Base-by-base conservation (phyloP, 2,888 invertebrate species). In the Colletes collaris region DNA sequence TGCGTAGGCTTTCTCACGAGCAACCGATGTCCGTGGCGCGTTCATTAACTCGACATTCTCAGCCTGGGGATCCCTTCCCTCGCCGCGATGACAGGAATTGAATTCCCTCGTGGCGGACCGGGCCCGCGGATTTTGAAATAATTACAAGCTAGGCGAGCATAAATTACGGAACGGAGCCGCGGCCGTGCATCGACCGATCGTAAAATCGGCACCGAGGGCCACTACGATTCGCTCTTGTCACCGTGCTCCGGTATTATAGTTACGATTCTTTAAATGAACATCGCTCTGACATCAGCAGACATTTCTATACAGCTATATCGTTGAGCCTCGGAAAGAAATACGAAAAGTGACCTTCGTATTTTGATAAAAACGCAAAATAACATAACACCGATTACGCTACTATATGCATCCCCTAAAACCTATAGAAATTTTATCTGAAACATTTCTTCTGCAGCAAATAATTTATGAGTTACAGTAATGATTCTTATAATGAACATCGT, bases 31-130 rank as follows among this genome's bases (percentile, higher is more conserved):
- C 53, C 40, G n/a, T n/a, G 40, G 56, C 35, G 52, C 68, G 71
- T 74, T 77, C 81, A 70, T 82, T 82, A 71, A 74, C 64, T 71
- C 74, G 70, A 71, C 74, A 77, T 74, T 70, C 76, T 71, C 58
- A 37, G 53, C 40, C 35, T 10, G 0, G 44, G 40, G 55, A 50
- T 74, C 49, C 63, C 27, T 37, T 60, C 37, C 56, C 49, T 4
- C 58, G 10, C 35, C 35, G 44, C 64, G 65, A 81, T 73, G 76
- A 76, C 81, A 79, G 62, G 52, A 65, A 73, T 76, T 69, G 65
- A 71, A 80, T 55, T 75, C 46, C 35, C 27, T 13, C 13, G 46
- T 50, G n/a, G 13, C 37, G 10, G 11, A 13, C 40, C 44, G 46
- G 19, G 16, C 40, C 37, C 16, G 49, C n/a, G 16, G 58, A 64